These are phyloP conservation scores for Reinhardtius hippoglossoides DNA, from an alignment of 2,113 vertebrate species.

Conservation along the genomic window DNA sequence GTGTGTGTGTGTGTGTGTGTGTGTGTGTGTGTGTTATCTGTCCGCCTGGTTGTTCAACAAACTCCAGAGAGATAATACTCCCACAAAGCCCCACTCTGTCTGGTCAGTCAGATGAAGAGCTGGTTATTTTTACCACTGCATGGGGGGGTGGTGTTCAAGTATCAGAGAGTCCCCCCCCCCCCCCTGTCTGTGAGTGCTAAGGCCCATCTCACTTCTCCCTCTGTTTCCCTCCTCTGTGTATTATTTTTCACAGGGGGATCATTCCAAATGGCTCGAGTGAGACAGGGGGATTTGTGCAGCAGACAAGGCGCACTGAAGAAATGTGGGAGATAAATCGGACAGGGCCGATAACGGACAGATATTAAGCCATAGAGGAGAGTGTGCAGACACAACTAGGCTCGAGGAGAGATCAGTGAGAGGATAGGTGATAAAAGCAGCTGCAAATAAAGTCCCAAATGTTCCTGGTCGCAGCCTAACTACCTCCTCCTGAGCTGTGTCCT, in stretches of 20 bases:
- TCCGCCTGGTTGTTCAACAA: slow-evolving; percentile 69
- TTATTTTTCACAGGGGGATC: slow-evolving; percentile 49
- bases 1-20: slow-evolving; percentile 5
- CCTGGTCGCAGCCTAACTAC: slow-evolving; percentile 33
- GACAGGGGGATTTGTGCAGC: slow-evolving; percentile 56
- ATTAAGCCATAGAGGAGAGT: slow-evolving; percentile 58
- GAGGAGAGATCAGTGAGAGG: slow-evolving; percentile 51
- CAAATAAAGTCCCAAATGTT: slow-evolving; percentile 50
- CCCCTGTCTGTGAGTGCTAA: slow-evolving; percentile 29
- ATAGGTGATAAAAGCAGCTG: slow-evolving; percentile 59
- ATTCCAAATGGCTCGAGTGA: slow-evolving; percentile 44
- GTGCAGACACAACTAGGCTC: slow-evolving; percentile 53
- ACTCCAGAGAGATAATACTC: slow-evolving; percentile 79
- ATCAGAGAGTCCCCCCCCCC: slow-evolving; percentile 54
- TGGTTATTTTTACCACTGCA: slow-evolving; percentile 80
- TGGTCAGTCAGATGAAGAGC: slow-evolving; percentile 71
- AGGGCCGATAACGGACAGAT: slow-evolving; percentile 51
- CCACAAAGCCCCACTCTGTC: slow-evolving; percentile 76
- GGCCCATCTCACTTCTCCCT: slow-evolving; percentile 52
- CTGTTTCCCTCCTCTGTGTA: slow-evolving; percentile 39
- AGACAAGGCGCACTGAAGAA: slow-evolving; percentile 42
- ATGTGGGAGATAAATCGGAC: slow-evolving; percentile 62
- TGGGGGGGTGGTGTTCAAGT: slow-evolving; percentile 61
- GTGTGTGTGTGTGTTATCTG: slow-evolving; percentile 54
- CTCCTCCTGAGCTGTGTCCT: slow-evolving; percentile 23